Base-by-base conservation (phyloP, 2,797 vertebrate species). In the Hafferia zeledoni region DNA sequence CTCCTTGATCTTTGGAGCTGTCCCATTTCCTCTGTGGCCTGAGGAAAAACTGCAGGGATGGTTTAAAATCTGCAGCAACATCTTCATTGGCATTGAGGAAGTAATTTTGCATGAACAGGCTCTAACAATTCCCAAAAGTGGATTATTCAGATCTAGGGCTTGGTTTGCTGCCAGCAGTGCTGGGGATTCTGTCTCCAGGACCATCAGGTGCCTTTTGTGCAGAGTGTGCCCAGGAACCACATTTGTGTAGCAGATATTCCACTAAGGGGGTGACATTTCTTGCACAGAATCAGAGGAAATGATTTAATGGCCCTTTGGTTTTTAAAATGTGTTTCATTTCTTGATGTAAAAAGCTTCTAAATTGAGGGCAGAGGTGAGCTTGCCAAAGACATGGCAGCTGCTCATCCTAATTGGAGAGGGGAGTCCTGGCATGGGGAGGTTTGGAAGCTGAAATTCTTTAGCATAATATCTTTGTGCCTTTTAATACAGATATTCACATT, bases 301-400 rank as follows among this genome's bases (percentile, higher is more conserved):
- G 44, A 74, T 91, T 77, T 93, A 84, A 75, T 35, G 39, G 28
- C 79, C 78, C 70, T 74, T 70, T 78, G 67, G 67, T 41, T 81
- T 89, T 67, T 37, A 37, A 63, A 50, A 35, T 30, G 24, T 52
- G 46, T 68, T 65, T 64, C 61, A 84, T 89, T 88, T 67, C 5
- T 35, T 47, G 76, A 78, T 91, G 70, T 76, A 91, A 78, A 80
- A 87, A 63, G 75, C 79, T 65, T 46, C 82, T 78, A 63, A 84
- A 89, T 43, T 16, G 78, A 76, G 91, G 82, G 70, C 89, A 93
- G 91, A 69, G 56, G 68, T 85, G 71, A 91, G 76, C 33, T 68
- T 61, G 69, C 61, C 78, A 84, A 92, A 90, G 61, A 15, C 41
- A 13, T 83, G 4, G 17, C 93, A 95, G 89, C 87, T 92, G 84